A percentile compares a stretch with the other conserved stretches of the same genome.
Evolutionary conservation across 2,888 invertebrate genomes (phyloP).

Genomic region (Pherbina coryleti): DNA sequence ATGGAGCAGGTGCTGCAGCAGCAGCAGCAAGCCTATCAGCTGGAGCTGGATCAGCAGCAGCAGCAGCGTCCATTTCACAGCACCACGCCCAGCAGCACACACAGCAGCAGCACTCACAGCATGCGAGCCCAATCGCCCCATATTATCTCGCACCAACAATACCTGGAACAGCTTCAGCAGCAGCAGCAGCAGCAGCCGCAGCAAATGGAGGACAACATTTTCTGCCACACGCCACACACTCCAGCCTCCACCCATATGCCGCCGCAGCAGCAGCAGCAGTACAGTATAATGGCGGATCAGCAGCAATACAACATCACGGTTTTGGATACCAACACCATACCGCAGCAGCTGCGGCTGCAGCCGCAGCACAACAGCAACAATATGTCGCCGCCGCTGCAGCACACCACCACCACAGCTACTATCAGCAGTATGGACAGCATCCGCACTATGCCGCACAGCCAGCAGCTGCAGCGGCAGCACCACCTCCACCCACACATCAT

Average conservation of each 20-base stretch:
- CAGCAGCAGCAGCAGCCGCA: conserved; percentile 54
- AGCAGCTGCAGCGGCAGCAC: conserved; percentile 54
- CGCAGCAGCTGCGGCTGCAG: conserved; percentile 52
- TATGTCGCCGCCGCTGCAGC: conserved; percentile 55
- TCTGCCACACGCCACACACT: conserved; percentile 60
- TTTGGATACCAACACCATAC: conserved; percentile 65
- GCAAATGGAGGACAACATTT: conserved; percentile 59
- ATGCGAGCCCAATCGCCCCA: conserved; percentile 57
- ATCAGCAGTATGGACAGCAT: conserved; percentile 72
- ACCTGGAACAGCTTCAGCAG: conserved; percentile 57
- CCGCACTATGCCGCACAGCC: conserved; percentile 61
- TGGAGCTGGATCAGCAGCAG: conserved; percentile 48
- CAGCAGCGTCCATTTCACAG: conserved; percentile 49
- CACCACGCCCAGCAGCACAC: conserved; percentile 53
- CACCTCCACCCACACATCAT: conserved; percentile 44
- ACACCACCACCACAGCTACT: conserved; percentile 59
- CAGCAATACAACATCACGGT: conserved; percentile 69
- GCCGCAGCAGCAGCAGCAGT: conserved; percentile 50
- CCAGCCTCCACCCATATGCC: conserved; percentile 55
- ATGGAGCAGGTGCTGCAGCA: conserved; percentile 43
- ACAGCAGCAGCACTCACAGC: conserved; percentile 51
- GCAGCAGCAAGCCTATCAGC: conserved; percentile 45
- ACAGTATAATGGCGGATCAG: conserved; percentile 64
- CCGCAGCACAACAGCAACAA: conserved; percentile 54
- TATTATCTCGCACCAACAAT: conserved; percentile 63